Base-by-base conservation (phyloP, 2,797 vertebrate species). In the Scolopax rusticola region DNA sequence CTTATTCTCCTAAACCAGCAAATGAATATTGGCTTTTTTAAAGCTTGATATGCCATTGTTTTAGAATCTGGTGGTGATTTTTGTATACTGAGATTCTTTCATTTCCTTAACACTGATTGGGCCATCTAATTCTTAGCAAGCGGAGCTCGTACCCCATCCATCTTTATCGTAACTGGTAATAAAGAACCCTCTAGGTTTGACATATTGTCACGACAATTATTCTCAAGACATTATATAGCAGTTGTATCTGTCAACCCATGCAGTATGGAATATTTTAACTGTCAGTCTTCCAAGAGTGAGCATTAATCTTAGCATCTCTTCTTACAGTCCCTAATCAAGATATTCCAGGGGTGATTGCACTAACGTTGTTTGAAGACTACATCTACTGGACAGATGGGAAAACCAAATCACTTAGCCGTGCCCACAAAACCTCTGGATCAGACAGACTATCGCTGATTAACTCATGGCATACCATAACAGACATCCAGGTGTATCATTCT, bases 361-460 rank as follows among this genome's bases (percentile, higher is more conserved):
- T 99, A 96, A 99, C 99, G 15, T 96, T 99, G 98, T 99, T 99
- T 97, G 99, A 99, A 97, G 99, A 99, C 98, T 99, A 99, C 97
- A 97, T 99, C 97, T 99, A 99, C 96, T 99, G 99, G 99, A 99
- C 99, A 57, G 99, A 99, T 10, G 99, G 99, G 84, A 99, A 99
- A 98, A 99, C 99, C 97, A 99, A 99, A 97, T 99, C 99, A 21
- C 98, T 99, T 70, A 99, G 98, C 84, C 99, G 99, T 86, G 99
- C 98, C 81, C 99, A 99, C 98, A 99, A 99, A 98, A 99, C 99
- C 81, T 99, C 98, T 4, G 99, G 99, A 84, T 95, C 98, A 89
- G 98, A 98, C 97, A 99, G 98, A 93, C 98, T 99, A 8, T 99
- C 99, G 82, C 98, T 99, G 87, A 98, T 99, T 94, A 99, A 99